Conservation (phyloP, 1,140 invertebrate species). For the Aphidius gifuensis region DNA sequence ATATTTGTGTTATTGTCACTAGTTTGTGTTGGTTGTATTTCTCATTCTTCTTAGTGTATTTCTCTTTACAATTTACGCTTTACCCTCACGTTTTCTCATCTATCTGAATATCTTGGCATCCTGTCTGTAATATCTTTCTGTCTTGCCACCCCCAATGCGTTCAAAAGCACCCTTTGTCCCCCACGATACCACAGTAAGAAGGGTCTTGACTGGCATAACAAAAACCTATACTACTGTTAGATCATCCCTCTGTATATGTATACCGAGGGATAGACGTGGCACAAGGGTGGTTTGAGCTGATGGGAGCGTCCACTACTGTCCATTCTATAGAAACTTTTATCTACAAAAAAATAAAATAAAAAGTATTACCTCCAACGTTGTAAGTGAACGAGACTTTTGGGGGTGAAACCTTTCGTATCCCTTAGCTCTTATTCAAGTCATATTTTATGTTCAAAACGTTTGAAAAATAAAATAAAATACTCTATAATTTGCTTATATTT, state of each 20-base stretch:
- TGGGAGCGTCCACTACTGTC: slow-evolving; percentile 20
- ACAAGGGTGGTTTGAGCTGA: neutral
- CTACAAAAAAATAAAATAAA: slow-evolving; percentile 15
- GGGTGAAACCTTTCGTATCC: neutral
- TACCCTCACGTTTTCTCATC: slow-evolving; percentile 19
- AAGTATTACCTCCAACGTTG: slow-evolving; percentile 13
- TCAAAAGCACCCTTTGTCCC: slow-evolving; percentile 29
- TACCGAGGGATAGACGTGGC: slow-evolving; percentile 8
- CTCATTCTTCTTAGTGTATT: slow-evolving; percentile 30
- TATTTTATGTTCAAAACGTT: slow-evolving; percentile 12
- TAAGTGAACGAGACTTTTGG: slow-evolving; percentile 16
- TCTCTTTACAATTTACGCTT: slow-evolving; percentile 28
- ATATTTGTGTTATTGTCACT: slow-evolving; percentile 44
- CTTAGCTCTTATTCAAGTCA: slow-evolving; percentile 10
- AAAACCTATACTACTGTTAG: slow-evolving; percentile 8
- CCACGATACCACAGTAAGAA: slow-evolving; percentile 45
- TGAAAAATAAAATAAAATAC: too few relatives aligned
- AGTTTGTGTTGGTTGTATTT: slow-evolving; percentile 30
- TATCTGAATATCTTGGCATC: slow-evolving; percentile 46
- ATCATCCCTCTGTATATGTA: slow-evolving; percentile 24
- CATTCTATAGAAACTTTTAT: slow-evolving; percentile 20
- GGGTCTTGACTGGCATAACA: slow-evolving; percentile 30
- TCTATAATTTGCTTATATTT: too few relatives aligned
- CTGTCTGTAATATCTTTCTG: slow-evolving; percentile 45
- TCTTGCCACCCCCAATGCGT: slow-evolving; percentile 30